Base-by-base conservation (phyloP, 2,797 vertebrate genomes). In the Sebastes diploproa region DNA sequence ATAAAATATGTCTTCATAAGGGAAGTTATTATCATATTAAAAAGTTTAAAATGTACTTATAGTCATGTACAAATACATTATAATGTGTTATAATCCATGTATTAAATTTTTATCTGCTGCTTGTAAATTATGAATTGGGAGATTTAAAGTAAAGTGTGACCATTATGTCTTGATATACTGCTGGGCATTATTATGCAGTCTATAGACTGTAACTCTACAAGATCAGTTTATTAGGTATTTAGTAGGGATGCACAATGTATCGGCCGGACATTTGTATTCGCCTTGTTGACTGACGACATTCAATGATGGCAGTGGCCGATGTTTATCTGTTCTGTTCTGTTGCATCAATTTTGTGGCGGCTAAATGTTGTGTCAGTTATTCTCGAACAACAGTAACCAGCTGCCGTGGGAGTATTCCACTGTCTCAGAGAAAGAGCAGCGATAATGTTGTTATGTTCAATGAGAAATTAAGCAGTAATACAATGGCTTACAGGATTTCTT, bases 101-200 rank as follows among this genome's bases (percentile, higher is more conserved):
- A 13, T 13, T 0, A 3, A 59, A 59, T 59, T 1, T 29, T 59
- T 59, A 7, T 32, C 0, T 61, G 0, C 30, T 62, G 30, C 20
- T 32, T 6, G 5, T 62, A 34, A 62, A n/a, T 62, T 0, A 62
- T 62, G 0, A 22, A 62, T 62, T 25, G 23, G 0, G 14, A 0
- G 0, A 59, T 42, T 65, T 7, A 46, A 46, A 46, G 12, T 55
- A 23, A 23, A 55, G 25, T 59, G 25, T 59, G 16, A 29, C 0
- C 25, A 58, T 29, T 9, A 27, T 4, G 7, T 58, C 14, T 27
- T 16, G 56, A 54, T 0, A 20, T n/a, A 50, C 25, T 55, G 64
- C 25, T 29, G 7, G 27, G 14, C 0, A 64, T 64, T 42, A 38
- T 16, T 6, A 16, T 25, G 10, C 22, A 18, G 36, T 6, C 34